A percentile compares a stretch with the other conserved stretches of the same genome.
Conservation (phyloP, 92 coral and sea anemone genomes). For the Umimayanthus kanabou region DNA sequence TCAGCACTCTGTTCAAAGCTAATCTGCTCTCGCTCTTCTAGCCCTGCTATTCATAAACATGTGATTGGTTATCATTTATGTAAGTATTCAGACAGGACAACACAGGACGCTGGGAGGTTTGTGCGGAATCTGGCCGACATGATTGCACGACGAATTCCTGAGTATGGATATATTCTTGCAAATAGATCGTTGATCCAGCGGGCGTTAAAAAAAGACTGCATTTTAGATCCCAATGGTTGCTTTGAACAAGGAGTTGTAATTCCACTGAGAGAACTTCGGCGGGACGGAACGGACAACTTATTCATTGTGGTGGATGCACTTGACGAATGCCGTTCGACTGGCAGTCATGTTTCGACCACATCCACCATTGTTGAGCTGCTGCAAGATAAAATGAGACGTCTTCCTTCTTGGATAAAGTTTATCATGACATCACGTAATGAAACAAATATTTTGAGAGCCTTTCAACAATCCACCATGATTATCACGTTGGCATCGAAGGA, state of each 20-base stretch:
- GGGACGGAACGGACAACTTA: constrained; percentile 21
- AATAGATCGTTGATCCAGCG: constrained; percentile 45
- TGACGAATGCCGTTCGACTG: constrained; percentile 65
- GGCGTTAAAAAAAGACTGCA: constrained; percentile 55
- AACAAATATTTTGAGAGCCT: constrained; percentile 25
- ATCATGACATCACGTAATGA: constrained; percentile 65
- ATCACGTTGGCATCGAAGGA: constrained; percentile 52
- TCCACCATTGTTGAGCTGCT: constrained; percentile 56
- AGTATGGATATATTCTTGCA: constrained; percentile 49
- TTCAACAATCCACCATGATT: constrained; percentile 23
- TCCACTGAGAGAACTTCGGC: constrained; percentile 57
- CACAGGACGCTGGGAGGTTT: constrained; percentile 67
- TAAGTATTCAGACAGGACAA: constrained; percentile 60
- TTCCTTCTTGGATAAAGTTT: constrained; percentile 61
- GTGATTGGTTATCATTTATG: constrained; percentile 83
- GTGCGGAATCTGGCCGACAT: constrained; percentile 81
- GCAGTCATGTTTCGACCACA: constrained; percentile 13
- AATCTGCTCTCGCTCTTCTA: constrained; percentile 76
- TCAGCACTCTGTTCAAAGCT: constrained; percentile 71
- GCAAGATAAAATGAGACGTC: constrained; percentile 41
- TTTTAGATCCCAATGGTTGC: constrained; percentile 60
- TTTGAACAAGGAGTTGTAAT: constrained; percentile 63
- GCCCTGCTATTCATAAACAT: constrained; percentile 63
- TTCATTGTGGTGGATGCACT: constrained; percentile 74
- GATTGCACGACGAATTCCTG: constrained; percentile 62